Evolutionary conservation across 2,888 invertebrate genomes (phyloP).

Genomic region (Sepioteuthis lessoniana): DNA sequence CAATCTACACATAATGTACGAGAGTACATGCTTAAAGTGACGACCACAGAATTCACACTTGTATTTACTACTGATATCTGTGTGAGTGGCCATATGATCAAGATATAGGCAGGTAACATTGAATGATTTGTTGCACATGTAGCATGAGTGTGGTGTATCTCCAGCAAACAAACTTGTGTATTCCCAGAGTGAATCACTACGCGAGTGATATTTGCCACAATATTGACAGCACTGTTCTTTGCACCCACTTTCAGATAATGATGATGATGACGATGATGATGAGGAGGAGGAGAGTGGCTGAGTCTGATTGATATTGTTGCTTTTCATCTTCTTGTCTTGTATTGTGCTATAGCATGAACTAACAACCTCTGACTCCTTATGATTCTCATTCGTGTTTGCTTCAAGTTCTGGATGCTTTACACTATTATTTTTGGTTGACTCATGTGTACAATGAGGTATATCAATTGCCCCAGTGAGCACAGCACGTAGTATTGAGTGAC

Average conservation of each 20-base stretch:
- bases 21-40: slow-evolving; percentile 1
- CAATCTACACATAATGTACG: slow-evolving; percentile 36
- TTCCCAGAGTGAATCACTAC: slow-evolving; percentile 10
- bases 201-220: background rate
- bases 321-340: background rate
- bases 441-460: background rate
- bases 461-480: slow-evolving; percentile 37
- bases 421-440: background rate
- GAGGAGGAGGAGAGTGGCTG: background rate
- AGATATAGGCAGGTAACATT: slow-evolving; percentile 16
- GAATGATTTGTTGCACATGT: background rate
- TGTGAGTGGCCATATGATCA: background rate
- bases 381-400: background rate
- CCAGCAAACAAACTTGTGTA: slow-evolving; percentile 35
- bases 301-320: background rate
- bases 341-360: background rate
- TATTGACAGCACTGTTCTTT: background rate
- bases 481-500: slow-evolving; percentile 43
- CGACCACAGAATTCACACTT: slow-evolving; percentile 41
- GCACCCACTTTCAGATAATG: background rate
- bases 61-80: background rate
- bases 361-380: background rate
- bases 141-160: background rate
- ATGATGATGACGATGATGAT: background rate
- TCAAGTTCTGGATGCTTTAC: background rate